Evolutionary conservation across 2,113 vertebrate species (phyloP), one percentile per base, ranked within the genome.

Genomic region (Dasyprocta punctata): DNA sequence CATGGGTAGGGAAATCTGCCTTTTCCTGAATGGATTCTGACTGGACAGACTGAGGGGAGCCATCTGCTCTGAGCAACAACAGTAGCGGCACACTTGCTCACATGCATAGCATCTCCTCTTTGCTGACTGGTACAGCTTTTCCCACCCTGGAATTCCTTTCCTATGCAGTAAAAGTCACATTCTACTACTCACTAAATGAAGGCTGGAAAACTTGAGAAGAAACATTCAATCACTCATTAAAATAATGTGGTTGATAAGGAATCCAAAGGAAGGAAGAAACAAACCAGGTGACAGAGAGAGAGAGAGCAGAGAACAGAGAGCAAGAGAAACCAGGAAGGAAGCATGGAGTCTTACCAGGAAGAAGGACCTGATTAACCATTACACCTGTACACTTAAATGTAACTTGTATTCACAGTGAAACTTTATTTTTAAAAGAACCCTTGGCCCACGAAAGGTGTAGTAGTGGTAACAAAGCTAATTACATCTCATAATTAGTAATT

Each of bases 401-500:
- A 98, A 98, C 88, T 82, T 52, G 54, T 52, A 60, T 96, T 95
- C 90, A 88, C 75, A 67, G 41, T 85, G 86, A 94, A 82, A 84
- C 54, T 96, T 89, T 81, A 94, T 95, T 92, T 95, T 78, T 26
- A 84, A 95, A 97, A 33, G 73, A 61, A 90, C 88, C 97, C 98
- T 97, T 98, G 91, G 96, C 95, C 96, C 95, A 96, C 44, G 93
- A 98, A 98, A 97, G 98, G 97, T 98, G 97, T 98, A 98, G 97
- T 97, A 96, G 98, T 98, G 98, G 97, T 98, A 99, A 98, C 98
- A 98, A 98, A 98, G 98, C 99, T 99, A 99, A 99, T 99, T 99
- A 99, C 97, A 97, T 97, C 99, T 99, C 99, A 99, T 99, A 99
- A 99, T 99, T 99, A 99, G 99, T 99, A 98, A 99, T 99, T 99